Conservation (phyloP, 2,113 vertebrate species). For the Vulpes ferrilata region DNA sequence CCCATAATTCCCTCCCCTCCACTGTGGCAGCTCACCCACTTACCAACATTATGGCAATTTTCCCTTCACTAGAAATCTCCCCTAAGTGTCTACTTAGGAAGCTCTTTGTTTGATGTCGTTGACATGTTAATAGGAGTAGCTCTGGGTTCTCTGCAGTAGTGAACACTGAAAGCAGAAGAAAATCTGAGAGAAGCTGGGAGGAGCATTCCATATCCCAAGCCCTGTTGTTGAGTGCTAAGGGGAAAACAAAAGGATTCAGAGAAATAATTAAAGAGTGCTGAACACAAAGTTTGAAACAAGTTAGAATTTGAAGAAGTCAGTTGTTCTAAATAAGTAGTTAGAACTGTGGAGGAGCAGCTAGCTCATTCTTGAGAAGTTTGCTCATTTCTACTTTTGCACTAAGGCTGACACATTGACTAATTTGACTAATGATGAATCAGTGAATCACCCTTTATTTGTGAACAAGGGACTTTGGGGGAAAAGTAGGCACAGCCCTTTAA, state of each 20-base stretch:
- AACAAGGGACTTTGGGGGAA: not conserved
- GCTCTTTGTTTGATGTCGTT: conserved; percentile 66
- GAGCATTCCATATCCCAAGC: not conserved
- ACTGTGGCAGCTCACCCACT: not conserved
- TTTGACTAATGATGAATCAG: not conserved
- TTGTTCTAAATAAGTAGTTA: not conserved
- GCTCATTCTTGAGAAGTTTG: not conserved
- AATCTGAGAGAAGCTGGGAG: conserved; percentile 34
- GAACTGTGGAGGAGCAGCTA: not conserved
- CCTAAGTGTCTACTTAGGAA: conserved; percentile 58
- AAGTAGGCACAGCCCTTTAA: not conserved
- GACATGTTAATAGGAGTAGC: conserved; percentile 67
- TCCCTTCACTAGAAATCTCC: conserved; percentile 57
- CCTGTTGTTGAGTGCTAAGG: not conserved
- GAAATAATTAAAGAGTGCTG: not conserved
- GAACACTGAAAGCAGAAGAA: conserved; percentile 26
- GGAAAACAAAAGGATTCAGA: conserved; percentile 40
- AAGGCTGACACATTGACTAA: not conserved
- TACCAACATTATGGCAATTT: conserved; percentile 66
- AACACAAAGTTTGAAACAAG: not conserved
- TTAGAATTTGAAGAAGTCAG: not conserved
- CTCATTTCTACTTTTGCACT: not conserved
- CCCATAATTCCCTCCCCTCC: not conserved
- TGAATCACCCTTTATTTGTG: not conserved
- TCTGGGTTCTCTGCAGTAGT: conserved; percentile 12